Evolutionary conservation across 2,888 invertebrate species (phyloP).

Genomic region (Meghimatium bilineatum): DNA sequence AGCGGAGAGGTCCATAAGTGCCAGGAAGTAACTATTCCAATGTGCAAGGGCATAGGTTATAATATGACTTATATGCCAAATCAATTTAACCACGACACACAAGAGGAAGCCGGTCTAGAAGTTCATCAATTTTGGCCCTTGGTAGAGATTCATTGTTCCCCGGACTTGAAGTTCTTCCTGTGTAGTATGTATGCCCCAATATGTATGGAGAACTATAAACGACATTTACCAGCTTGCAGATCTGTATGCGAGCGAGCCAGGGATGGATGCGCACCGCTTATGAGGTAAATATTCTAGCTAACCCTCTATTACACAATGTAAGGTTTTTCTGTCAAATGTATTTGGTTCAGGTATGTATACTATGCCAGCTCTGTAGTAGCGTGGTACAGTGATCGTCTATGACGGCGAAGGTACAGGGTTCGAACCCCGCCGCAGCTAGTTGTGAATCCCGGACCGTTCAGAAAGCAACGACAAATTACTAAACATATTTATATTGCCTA

Average conservation of each 20-base stretch:
- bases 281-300: no score
- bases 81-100: conserved; percentile 96
- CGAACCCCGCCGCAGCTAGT: no score
- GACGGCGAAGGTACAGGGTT: no score
- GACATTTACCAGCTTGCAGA: conserved; percentile 91
- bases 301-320: no score
- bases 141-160: conserved; percentile 97
- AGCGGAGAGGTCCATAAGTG: conserved; percentile 79
- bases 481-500: no score
- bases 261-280: conserved; percentile 94
- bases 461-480: no score
- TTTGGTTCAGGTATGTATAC: no score
- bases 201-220: conserved; percentile 92
- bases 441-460: no score
- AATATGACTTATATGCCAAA: conserved; percentile 97
- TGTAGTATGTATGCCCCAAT: conserved; percentile 99
- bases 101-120: conserved; percentile 95
- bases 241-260: conserved; percentile 92
- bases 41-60: conserved; percentile 97
- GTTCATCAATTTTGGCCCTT: conserved; percentile 97
- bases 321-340: no score
- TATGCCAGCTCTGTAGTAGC: no score
- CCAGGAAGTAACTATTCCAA: conserved; percentile 97
- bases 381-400: no score
- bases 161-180: conserved; percentile 96